Evolutionary conservation across 1,140 invertebrate species (phyloP), one percentile per base, ranked within the genome.

Genomic region (Tetramorium simillimum): DNA sequence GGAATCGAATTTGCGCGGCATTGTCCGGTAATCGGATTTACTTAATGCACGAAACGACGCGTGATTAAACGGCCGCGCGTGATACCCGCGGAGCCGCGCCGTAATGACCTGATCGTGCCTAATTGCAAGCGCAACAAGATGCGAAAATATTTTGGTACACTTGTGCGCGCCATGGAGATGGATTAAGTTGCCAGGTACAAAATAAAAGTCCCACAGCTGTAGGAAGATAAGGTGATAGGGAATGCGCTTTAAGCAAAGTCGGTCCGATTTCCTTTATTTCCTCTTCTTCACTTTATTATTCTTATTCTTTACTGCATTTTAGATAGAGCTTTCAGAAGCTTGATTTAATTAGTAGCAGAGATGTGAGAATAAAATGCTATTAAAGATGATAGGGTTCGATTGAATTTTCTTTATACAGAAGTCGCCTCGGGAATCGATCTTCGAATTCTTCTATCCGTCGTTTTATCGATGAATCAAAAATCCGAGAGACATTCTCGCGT

Each of bases 11-110:
- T 87, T 80, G 73, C 70, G 28, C 76, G 63, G 76, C 58, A 78
- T 87, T 86, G 78, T 65, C 28, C 72, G 51, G 65, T 89, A 87
- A 89, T 90, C 80, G 85, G 76, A 80, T 90, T 90, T 89, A 89
- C 67, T 89, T 89, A 87, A 90, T 87, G 89, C 85, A 80, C 73
- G 85, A 89, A 90, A 90, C 82, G 89, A 87, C 85, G 89, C 88
- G 89, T 69, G 88, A 86, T 89, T 89, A 89, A 89, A 86, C 77
- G 78, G 33, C 58, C 88, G 88, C 72, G 76, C 72, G 72, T 49
- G 65, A 69, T 78, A 84, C 58, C 58, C 73, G 86, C 77, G 78
- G 51, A 86, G 43, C 58, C 16, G 65, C 85, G 78, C 77, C 77
- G 78, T 53, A 89, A 87, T 65, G 85, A 78, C 60, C 77, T 62